phyloP scores from a whole-genome alignment of 2,888 invertebrate species.

The Pyrgus malvae region DNA sequence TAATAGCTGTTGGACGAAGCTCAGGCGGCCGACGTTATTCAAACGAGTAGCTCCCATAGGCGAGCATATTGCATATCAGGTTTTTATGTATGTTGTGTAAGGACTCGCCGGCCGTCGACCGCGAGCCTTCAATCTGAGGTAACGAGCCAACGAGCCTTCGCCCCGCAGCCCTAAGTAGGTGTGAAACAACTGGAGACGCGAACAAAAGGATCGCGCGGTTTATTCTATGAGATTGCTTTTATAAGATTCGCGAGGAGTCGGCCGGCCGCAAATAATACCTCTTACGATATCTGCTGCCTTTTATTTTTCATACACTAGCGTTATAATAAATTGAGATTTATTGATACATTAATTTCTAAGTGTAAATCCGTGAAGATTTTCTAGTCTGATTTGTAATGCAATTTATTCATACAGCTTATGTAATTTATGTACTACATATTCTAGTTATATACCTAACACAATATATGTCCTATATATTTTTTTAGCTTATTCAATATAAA shows the following conservation, averaged over 20 bases:
- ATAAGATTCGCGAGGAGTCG: conserved; percentile 35
- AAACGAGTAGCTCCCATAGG: conserved; percentile 40
- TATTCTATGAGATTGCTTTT: conserved; percentile 40
- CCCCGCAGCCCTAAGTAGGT: conserved; percentile 66
- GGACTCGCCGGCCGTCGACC: conserved; percentile 63
- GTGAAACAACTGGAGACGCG: conserved; percentile 65
- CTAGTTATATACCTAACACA: no score
- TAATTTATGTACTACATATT: no score
- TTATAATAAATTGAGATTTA: conserved; percentile 24
- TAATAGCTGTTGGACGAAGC: conserved; percentile 20
- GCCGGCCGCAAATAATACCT: conserved; percentile 19
- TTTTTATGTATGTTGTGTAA: conserved; percentile 51
- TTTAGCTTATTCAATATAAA: no score
- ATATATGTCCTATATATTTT: no score
- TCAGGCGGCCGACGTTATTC: conserved; percentile 36
- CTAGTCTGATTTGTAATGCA: background rate
- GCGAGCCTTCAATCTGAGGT: conserved; percentile 72
- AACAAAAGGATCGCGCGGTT: conserved; percentile 60
- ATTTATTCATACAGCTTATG: no score
- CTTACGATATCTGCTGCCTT: conserved; percentile 4
- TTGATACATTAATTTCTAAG: conserved; percentile 3
- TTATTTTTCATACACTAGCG: conserved; percentile 20
- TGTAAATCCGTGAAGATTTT: background rate
- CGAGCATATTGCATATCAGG: conserved; percentile 48
- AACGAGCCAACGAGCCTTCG: conserved; percentile 70